These are phyloP conservation scores for Meloidogyne hapla DNA, from an alignment of 1,140 invertebrate genomes.

Conservation along the genomic window DNA sequence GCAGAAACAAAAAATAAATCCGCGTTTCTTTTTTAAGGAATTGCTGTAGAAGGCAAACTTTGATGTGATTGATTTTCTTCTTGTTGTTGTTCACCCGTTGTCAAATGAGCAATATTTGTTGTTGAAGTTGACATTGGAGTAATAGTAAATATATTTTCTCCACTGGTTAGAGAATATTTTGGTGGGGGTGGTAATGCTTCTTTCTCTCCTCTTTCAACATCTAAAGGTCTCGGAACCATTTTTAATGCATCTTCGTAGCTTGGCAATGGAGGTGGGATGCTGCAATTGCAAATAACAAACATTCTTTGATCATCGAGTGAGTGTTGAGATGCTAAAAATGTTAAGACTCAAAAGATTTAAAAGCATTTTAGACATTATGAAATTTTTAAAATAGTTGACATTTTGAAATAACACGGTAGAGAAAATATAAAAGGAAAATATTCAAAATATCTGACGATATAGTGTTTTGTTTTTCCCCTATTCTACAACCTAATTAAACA, in stretches of 20 bases:
- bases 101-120: neutral
- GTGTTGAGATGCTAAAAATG: neutral
- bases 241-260: neutral
- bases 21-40: neutral
- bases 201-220: neutral
- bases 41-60: neutral
- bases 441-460: too few species aligned
- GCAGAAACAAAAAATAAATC: neutral
- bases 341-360: neutral
- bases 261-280: neutral
- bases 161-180: neutral
- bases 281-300: neutral
- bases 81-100: neutral
- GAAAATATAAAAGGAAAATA: too few species aligned
- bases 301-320: constrained; percentile 1
- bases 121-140: neutral
- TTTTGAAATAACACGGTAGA: neutral
- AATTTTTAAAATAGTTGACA: neutral
- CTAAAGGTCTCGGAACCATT: neutral
- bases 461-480: too few species aligned
- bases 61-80: neutral
- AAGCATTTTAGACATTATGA: neutral
- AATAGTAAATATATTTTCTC: neutral
- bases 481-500: too few species aligned
- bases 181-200: neutral